Conservation (phyloP, 2,113 vertebrate species). For the Spermophilus dauricus region DNA sequence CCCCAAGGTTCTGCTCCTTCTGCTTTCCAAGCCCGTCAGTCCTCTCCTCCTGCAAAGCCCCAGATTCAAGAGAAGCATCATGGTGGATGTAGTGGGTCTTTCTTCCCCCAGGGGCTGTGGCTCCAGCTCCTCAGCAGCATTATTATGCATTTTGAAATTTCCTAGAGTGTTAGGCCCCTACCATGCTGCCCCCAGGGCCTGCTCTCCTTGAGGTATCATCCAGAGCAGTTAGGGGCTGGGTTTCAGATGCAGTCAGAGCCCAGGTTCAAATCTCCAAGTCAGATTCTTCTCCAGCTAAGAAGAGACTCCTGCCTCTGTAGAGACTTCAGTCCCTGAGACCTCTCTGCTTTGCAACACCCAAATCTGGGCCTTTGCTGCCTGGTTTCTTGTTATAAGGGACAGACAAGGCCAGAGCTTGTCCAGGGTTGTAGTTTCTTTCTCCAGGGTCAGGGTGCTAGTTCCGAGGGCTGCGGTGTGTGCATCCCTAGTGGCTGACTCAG, state of each 20-base stretch:
- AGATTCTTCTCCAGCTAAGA: neutral
- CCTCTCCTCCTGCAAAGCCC: neutral
- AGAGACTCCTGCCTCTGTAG: too few relatives aligned
- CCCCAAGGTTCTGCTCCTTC: neutral
- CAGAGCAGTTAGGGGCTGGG: neutral
- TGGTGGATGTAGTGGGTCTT: neutral
- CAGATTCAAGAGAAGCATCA: neutral
- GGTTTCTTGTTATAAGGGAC: neutral
- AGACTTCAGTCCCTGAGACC: neutral
- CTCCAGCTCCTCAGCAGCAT: too few relatives aligned
- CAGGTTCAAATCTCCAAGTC: neutral
- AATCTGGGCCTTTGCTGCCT: too few relatives aligned
- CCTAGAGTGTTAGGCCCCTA: neutral
- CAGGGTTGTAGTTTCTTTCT: neutral
- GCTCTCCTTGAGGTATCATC: neutral
- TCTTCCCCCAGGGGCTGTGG: neutral
- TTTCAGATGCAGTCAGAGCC: neutral
- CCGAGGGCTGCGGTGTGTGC: neutral
- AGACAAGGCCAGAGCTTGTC: neutral
- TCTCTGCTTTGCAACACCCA: neutral
- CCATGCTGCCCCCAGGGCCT: too few relatives aligned
- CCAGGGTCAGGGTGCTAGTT: neutral
- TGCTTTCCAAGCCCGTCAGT: fast-evolving
- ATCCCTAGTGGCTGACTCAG: neutral
- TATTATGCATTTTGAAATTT: neutral